These are phyloP conservation scores for Agrilus planipennis DNA, from an alignment of 1,140 invertebrate genomes.

Conservation along the genomic window DNA sequence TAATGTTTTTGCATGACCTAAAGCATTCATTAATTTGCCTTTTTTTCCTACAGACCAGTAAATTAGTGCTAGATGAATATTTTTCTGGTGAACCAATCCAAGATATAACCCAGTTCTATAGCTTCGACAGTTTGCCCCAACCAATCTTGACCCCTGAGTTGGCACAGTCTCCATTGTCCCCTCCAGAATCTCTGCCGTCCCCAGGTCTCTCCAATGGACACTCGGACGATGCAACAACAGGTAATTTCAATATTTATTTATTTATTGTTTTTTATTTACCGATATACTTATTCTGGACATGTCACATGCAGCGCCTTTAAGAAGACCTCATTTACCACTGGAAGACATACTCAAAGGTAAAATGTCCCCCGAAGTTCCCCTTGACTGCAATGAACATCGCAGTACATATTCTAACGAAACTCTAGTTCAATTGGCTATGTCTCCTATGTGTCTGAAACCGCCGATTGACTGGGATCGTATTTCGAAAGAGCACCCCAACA, in stretches of 20 bases:
- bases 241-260: slow-evolving; percentile 8
- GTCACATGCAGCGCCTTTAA: slow-evolving; percentile 11
- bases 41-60: slow-evolving; percentile 53
- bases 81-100: slow-evolving; percentile 51
- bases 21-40: neutral
- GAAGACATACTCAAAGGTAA: slow-evolving; percentile 25
- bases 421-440: slow-evolving; percentile 40
- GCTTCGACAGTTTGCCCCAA: slow-evolving; percentile 36
- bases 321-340: slow-evolving; percentile 24
- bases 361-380: slow-evolving; percentile 3
- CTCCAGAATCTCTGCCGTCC: slow-evolving; percentile 25
- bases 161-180: slow-evolving; percentile 19
- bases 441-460: slow-evolving; percentile 39
- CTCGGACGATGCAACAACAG: slow-evolving; percentile 27
- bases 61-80: slow-evolving; percentile 74
- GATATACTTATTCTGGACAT: neutral
- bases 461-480: slow-evolving; percentile 43
- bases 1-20: neutral
- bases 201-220: slow-evolving; percentile 25
- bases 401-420: slow-evolving; percentile 38
- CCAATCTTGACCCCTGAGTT: slow-evolving; percentile 17
- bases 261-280: neutral
- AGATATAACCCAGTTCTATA: slow-evolving; percentile 39
- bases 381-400: slow-evolving; percentile 6
- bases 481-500: slow-evolving; percentile 38